A percentile compares a stretch with the other conserved stretches of the same genome.
phyloP scores from a whole-genome alignment of 1,140 invertebrate species.

The Aphis craccivora region DNA sequence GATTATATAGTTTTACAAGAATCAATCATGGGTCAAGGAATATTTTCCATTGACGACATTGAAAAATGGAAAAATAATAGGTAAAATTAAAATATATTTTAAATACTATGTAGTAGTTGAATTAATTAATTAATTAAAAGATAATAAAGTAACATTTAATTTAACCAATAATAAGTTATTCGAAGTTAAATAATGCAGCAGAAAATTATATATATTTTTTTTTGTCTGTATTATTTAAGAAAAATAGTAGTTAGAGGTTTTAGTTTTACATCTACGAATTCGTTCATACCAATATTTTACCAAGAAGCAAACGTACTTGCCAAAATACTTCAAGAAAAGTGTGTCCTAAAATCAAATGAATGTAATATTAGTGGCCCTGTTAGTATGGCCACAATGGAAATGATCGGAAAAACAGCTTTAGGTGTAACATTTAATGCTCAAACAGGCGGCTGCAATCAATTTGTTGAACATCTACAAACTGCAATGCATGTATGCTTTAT shows the following conservation, averaged over 20 bases:
- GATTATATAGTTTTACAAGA: constrained; percentile 38
- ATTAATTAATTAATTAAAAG: no score
- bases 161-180: background rate
- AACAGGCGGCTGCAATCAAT: background rate
- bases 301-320: background rate
- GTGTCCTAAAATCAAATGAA: background rate
- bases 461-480: constrained; percentile 25
- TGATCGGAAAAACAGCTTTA: constrained; percentile 39
- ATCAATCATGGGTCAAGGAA: constrained; percentile 49
- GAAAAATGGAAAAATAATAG: constrained; percentile 50
- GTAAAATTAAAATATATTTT: background rate
- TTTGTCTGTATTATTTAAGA: background rate
- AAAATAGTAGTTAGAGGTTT: background rate
- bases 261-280: background rate
- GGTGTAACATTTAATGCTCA: constrained; percentile 39
- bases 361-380: constrained; percentile 10
- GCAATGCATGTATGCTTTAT: background rate
- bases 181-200: background rate
- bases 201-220: background rate
- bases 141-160: background rate
- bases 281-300: constrained; percentile 43
- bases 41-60: constrained; percentile 31
- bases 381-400: constrained; percentile 42
- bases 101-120: background rate
- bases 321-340: background rate